These are phyloP conservation scores for Caenorhabditis inopinata DNA, from an alignment of 1,140 invertebrate genomes.

Conservation along the genomic window DNA sequence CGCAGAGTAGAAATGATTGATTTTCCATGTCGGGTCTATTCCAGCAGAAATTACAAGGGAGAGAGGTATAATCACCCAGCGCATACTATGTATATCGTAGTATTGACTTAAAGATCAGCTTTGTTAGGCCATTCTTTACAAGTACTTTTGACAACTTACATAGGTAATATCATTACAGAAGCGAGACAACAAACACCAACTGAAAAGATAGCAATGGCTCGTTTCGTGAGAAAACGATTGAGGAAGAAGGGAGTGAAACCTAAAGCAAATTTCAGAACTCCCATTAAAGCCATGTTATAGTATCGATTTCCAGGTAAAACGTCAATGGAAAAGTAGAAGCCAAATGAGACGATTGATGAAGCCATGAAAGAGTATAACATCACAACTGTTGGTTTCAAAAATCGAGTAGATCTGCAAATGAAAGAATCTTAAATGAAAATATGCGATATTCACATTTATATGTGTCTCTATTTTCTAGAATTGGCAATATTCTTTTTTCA, in stretches of 20 bases:
- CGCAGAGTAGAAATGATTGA: conserved; percentile 49
- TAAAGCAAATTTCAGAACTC: conserved; percentile 33
- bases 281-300: conserved; percentile 57
- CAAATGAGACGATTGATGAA: conserved; percentile 62
- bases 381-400: conserved; percentile 44
- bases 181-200: not conserved
- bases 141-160: not conserved
- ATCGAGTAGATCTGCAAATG: not conserved
- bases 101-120: not conserved
- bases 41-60: conserved; percentile 26
- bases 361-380: conserved; percentile 60
- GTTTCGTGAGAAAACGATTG: not conserved
- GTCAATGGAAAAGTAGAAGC: conserved; percentile 61
- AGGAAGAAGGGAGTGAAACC: conserved; percentile 9
- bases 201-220: not conserved
- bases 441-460: conserved; percentile 43
- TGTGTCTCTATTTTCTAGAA: conserved; percentile 25
- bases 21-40: conserved; percentile 49
- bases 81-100: not conserved
- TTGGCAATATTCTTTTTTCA: not conserved
- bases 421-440: too few relatives aligned
- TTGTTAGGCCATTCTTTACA: not conserved
- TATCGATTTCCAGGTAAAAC: conserved; percentile 58
- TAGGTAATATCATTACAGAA: not conserved
- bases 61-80: not conserved